Evolutionary conservation across 1,140 invertebrate genomes (phyloP), one percentile per base, ranked within the genome.

Genomic region (Calycopis cecrops): DNA sequence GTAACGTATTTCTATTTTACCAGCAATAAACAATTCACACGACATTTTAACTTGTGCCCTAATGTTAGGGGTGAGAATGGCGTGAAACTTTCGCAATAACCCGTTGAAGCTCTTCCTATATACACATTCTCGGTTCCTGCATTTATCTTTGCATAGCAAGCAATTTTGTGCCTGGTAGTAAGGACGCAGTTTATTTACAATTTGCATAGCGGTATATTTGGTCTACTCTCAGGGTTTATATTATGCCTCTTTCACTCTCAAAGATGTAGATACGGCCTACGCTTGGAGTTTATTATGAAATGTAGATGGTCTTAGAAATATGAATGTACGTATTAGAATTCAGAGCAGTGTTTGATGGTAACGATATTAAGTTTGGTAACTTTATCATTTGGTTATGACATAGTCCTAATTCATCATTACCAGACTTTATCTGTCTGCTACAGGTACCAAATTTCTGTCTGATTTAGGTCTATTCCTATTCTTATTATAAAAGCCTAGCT

Each of bases 61-160:
- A 3, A 38, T 1, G 2, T 21, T 52, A 58, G 34, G 9, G 34
- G 33, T 35, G 35, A 35, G 17, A 58, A 58, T 58, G 34, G 38
- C 18, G 16, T 52, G 35, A 21, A 14, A 28, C 9, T 9, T 48
- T 9, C 9, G 14, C 14, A 18, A 21, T 12, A 44, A 18, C 21
- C 21, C 51, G 47, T 47, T 54, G 40, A 34, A 47, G 9, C 53
- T 47, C 18, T 51, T 59, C 55, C 54, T 60, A 62, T 63, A 65
- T 42, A 52, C 37, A 53, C 52, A 53, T 40, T 62, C 62, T 52
- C 55, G 49, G 52, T 55, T 59, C 63, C 62, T 65, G 66, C 63
- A 65, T 69, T 65, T 65, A 69, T 72, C 65, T 67, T 67, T 65
- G 65, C 67, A 62, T 55, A 65, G 70, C 70, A 72, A 65, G 70